phyloP scores from a whole-genome alignment of 2,888 invertebrate genomes.

The Caenorhabditis sinica region DNA sequence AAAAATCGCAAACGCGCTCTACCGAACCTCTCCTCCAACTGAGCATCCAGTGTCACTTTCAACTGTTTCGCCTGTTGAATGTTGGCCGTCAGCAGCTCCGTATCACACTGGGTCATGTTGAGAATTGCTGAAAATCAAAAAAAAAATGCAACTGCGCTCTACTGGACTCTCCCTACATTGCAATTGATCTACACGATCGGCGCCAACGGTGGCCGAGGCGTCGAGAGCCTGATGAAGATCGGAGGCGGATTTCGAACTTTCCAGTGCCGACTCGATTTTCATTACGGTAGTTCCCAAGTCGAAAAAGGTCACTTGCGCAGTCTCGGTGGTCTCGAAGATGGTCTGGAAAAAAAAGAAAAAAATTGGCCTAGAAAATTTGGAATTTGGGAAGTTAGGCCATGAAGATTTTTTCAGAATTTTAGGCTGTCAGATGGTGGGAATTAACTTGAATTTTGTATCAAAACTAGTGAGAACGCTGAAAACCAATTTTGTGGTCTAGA shows the following conservation, averaged over 20 bases:
- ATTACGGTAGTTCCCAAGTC: slow-evolving; percentile 75
- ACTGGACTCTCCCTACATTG: slow-evolving; percentile 17
- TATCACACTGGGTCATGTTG: slow-evolving; percentile 66
- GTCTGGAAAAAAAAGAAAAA: too few relatives aligned
- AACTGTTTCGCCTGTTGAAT: slow-evolving; percentile 65
- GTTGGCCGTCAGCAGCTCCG: slow-evolving; percentile 65
- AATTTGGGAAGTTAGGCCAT: background rate
- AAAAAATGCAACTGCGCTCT: slow-evolving; percentile 15
- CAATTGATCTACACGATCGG: slow-evolving; percentile 39
- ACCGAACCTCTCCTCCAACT: slow-evolving; percentile 57
- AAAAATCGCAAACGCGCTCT: background rate
- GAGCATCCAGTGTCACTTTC: slow-evolving; percentile 61
- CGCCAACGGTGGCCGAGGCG: slow-evolving; percentile 42
- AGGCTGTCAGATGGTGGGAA: too few relatives aligned
- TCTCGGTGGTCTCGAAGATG: slow-evolving; percentile 58
- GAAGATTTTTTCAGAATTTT: background rate
- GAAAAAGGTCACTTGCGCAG: slow-evolving; percentile 62
- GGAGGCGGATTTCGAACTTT: slow-evolving; percentile 38
- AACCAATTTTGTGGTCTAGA: background rate
- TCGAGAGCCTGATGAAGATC: slow-evolving; percentile 49
- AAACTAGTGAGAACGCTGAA: background rate
- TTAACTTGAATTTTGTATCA: background rate
- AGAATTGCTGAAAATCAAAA: slow-evolving; percentile 50
- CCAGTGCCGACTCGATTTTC: slow-evolving; percentile 69
- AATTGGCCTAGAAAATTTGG: background rate